Base-by-base conservation (phyloP, 2,797 vertebrate species). In the Prunella strophiata region DNA sequence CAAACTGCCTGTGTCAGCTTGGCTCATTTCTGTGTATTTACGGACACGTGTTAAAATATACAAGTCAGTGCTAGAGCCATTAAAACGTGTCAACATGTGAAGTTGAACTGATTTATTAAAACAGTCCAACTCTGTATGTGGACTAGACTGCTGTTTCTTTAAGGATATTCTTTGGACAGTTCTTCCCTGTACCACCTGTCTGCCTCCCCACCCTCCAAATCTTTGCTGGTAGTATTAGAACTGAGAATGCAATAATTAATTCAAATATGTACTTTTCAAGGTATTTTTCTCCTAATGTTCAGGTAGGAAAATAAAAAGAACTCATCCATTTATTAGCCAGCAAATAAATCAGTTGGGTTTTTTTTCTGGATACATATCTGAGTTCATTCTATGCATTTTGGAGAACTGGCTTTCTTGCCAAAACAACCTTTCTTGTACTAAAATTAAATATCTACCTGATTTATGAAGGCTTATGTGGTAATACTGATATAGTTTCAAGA, bases 11-110 rank as follows among this genome's bases (percentile, higher is more conserved):
- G 15, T 78, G 89, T 89, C 87, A 89, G 59, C 88, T 78, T 70
- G 88, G 93, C 70, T 88, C 86, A 62, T 84, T 92, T 92, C 92
- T 88, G 91, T 95, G 29, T 92, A 89, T 95, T 95, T 93, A 91
- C 18, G 3, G 91, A 66, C 72, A 67, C 4, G 1, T 88, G 89
- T 93, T 88, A 94, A 97, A 96, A 95, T 95, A 96, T 91, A 93
- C 92, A 92, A 93, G 82, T 80, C 89, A 16, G 78, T 72, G 80
- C 80, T 43, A 26, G 74, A 88, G 84, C 88, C 90, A 88, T 95
- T 95, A 83, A 71, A 89, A 63, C 2, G 47, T 92, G 81, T 92
- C 91, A 93, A 22, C 89, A 38, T 48, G 51, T 52, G 62, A 70
- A 75, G 68, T 4, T 75, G 40, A 80, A 70, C 51, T 92, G 85